These are phyloP conservation scores for Melipona bicolor DNA, from an alignment of 2,888 invertebrate species.

Conservation along the genomic window DNA sequence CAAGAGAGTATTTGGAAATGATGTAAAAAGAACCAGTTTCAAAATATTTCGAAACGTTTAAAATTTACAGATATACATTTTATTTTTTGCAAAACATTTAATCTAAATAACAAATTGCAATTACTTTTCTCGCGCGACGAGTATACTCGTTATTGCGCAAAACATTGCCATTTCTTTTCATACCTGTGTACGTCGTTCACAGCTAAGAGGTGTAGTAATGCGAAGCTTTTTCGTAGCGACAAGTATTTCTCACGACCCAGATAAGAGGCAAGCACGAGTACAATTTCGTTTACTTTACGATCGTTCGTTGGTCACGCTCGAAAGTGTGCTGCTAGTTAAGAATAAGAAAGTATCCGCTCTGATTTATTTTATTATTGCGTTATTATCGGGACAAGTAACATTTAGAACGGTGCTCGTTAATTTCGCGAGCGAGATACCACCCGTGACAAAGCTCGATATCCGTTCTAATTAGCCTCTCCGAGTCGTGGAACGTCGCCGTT, in stretches of 20 bases:
- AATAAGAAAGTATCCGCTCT: slow-evolving; percentile 9
- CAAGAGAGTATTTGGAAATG: no score
- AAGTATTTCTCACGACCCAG: slow-evolving; percentile 23
- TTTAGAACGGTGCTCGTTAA: slow-evolving; percentile 26
- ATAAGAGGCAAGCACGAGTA: slow-evolving; percentile 3
- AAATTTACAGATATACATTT: no score
- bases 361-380: slow-evolving; percentile 24
- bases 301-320: slow-evolving; percentile 18
- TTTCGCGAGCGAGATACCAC: slow-evolving; percentile 1
- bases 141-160: no score
- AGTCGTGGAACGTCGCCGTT: neutral
- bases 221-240: neutral
- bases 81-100: no score
- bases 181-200: no score
- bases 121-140: no score
- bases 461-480: slow-evolving; percentile 3
- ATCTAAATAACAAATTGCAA: no score
- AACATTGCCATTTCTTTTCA: no score
- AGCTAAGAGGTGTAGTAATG: no score
- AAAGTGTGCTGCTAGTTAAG: neutral
- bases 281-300: slow-evolving; percentile 1
- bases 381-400: slow-evolving; percentile 10
- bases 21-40: no score
- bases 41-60: no score
- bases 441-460: slow-evolving; percentile 7